Conservation (phyloP, 1,140 invertebrate genomes). For the Agraylea sexmaculata region DNA sequence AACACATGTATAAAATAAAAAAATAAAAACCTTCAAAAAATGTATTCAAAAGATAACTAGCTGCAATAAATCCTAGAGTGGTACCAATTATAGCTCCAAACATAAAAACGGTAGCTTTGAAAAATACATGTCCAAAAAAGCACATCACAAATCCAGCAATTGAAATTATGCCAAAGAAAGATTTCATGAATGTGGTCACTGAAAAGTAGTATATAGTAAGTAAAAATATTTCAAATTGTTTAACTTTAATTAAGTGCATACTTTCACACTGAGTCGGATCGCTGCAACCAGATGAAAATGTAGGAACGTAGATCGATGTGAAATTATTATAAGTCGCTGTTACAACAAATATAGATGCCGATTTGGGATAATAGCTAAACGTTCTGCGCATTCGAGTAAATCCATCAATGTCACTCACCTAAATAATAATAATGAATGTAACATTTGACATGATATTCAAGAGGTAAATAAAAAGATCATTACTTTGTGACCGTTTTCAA, state of each 20-base stretch:
- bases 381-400: conserved; percentile 32
- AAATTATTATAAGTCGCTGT: conserved; percentile 39
- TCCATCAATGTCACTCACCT: conserved; percentile 24
- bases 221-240: background rate
- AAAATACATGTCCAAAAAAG: conserved; percentile 49
- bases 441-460: conserved; percentile 12
- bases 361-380: conserved; percentile 51
- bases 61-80: conserved; percentile 36
- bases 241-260: conserved; percentile 3
- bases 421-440: conserved; percentile 13
- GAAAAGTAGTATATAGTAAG: conserved; percentile 16
- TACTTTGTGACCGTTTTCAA: conserved; percentile 45
- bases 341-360: conserved; percentile 48
- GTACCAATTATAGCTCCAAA: conserved; percentile 36
- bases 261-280: conserved; percentile 34
- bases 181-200: conserved; percentile 8
- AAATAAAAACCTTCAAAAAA: conserved; percentile 21
- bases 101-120: conserved; percentile 48
- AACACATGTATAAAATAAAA: conserved; percentile 8
- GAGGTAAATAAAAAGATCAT: conserved; percentile 19
- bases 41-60: conserved; percentile 19
- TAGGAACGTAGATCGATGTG: conserved; percentile 53
- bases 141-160: conserved; percentile 47
- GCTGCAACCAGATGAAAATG: conserved; percentile 51
- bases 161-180: conserved; percentile 22